phyloP scores from a whole-genome alignment of 2,113 vertebrate genomes.

The Bufo bufo region DNA sequence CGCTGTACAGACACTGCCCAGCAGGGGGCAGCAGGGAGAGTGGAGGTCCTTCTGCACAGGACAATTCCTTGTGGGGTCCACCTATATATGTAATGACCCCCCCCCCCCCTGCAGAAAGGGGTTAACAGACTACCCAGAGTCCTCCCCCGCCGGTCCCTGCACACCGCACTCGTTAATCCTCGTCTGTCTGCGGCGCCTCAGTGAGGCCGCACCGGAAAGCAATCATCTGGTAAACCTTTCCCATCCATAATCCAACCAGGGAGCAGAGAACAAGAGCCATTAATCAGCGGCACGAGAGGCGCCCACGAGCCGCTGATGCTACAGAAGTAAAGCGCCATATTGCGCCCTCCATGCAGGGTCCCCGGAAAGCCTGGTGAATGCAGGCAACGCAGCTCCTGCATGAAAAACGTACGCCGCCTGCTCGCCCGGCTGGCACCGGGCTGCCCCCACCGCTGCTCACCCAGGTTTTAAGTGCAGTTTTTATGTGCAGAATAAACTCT shows the following conservation, averaged over 20 bases:
- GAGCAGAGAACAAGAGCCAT: constrained; percentile 16
- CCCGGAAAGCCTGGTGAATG: neutral
- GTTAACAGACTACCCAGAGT: constrained; percentile 4
- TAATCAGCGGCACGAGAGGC: constrained; percentile 3
- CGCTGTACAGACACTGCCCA: neutral
- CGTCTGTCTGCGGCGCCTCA: constrained; percentile 21
- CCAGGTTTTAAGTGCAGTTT: constrained; percentile 38
- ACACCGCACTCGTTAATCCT: constrained; percentile 29
- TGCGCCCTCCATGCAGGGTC: neutral
- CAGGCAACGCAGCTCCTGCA: neutral
- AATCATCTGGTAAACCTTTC: constrained; percentile 16
- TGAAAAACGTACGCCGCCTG: neutral
- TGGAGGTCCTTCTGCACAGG: too few species aligned
- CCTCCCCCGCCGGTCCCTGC: neutral
- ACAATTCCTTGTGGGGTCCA: too few species aligned
- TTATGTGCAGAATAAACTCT: constrained; percentile 54
- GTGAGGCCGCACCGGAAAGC: neutral
- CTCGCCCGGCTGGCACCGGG: constrained; percentile 4
- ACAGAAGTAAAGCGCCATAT: neutral
- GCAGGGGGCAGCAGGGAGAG: neutral
- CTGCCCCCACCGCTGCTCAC: neutral
- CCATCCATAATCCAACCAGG: constrained; percentile 29
- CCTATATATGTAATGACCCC: neutral
- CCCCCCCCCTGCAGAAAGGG: neutral
- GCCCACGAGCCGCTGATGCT: neutral